Percentiles rank a stretch among this genome's conserved stretches.
These are phyloP conservation scores for Pseudochromis fuscus DNA, from an alignment of 2,797 vertebrate species.

Conservation along the genomic window DNA sequence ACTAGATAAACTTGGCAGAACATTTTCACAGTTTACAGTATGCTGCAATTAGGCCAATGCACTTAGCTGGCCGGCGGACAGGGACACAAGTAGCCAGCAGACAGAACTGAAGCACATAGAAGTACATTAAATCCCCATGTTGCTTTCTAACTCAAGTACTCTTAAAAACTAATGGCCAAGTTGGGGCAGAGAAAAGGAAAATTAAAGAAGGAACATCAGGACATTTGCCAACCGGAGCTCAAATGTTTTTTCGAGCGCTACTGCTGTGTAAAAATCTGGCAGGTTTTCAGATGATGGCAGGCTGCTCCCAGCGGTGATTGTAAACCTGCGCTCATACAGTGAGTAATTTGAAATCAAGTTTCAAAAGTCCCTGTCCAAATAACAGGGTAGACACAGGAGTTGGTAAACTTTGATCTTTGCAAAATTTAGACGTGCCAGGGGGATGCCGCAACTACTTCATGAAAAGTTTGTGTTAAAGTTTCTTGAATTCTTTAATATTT, in stretches of 20 bases:
- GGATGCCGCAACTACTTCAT: background rate
- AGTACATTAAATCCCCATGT: slow-evolving; percentile 34
- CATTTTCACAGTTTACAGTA: slow-evolving; percentile 59
- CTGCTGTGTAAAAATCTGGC: slow-evolving; percentile 35
- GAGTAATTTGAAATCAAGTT: slow-evolving; percentile 22
- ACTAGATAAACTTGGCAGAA: slow-evolving; percentile 61
- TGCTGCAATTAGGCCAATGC: slow-evolving; percentile 47
- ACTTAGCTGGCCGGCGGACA: slow-evolving; percentile 43
- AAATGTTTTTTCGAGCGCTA: slow-evolving; percentile 16
- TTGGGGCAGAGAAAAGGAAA: slow-evolving; percentile 26
- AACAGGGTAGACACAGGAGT: background rate
- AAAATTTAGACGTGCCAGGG: background rate
- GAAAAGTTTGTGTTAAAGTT: background rate
- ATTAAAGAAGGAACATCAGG: slow-evolving; percentile 24
- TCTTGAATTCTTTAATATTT: background rate
- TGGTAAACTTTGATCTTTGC: background rate
- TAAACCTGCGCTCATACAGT: background rate
- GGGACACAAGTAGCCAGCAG: slow-evolving; percentile 26
- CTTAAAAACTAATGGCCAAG: slow-evolving; percentile 17
- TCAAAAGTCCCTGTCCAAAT: background rate
- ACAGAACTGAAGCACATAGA: slow-evolving; percentile 33
- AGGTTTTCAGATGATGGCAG: slow-evolving; percentile 7
- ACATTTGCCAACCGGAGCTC: slow-evolving; percentile 10
- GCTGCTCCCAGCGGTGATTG: slow-evolving; percentile 18
- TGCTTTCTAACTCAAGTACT: slow-evolving; percentile 9